Evolutionary conservation across 2,113 vertebrate species (phyloP).

Genomic region (Pontoporia blainvillei): DNA sequence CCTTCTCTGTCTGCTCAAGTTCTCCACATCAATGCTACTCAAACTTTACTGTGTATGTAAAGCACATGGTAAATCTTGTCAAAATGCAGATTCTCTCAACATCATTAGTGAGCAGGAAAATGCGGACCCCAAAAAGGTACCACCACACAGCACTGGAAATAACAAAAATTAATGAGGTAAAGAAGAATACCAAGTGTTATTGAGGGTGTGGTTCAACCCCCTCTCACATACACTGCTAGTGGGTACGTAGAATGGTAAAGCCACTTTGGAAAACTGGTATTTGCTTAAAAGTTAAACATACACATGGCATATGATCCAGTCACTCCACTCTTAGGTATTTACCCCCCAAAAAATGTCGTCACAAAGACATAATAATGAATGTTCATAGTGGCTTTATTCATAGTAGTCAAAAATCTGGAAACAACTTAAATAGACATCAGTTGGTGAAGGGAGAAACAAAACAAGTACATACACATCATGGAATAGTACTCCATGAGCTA

Average conservation of each 20-base stretch:
- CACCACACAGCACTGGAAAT: background rate
- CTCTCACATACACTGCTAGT: background rate
- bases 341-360: background rate
- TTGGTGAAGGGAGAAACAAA: background rate
- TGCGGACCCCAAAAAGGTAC: background rate
- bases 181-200: background rate
- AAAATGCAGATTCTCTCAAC: background rate
- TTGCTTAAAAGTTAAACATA: background rate
- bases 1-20: background rate
- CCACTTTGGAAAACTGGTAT: background rate
- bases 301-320: background rate
- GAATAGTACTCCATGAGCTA: background rate
- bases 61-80: background rate
- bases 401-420: background rate
- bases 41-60: background rate
- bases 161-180: background rate
- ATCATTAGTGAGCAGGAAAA: background rate
- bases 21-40: background rate
- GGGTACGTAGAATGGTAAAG: background rate
- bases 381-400: background rate
- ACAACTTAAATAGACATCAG: background rate
- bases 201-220: background rate
- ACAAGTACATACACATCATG: accelerated
- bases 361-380: background rate
- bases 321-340: background rate